These are phyloP conservation scores for Anodontia alba DNA, from an alignment of 2,888 invertebrate genomes.

Conservation along the genomic window DNA sequence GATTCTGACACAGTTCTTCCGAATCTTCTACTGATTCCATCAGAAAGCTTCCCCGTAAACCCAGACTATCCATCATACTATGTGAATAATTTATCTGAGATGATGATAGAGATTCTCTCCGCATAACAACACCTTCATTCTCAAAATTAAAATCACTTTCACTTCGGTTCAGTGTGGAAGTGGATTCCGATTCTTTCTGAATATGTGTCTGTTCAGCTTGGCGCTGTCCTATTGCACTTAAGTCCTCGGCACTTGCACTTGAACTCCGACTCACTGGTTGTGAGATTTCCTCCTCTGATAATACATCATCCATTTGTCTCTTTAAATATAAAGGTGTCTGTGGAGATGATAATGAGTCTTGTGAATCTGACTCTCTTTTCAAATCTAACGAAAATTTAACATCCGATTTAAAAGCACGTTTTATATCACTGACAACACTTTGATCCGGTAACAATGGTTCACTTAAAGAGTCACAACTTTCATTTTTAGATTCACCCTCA, in stretches of 20 bases:
- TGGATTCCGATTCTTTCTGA: conserved; percentile 26
- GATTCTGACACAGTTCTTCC: conserved; percentile 87
- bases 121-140: conserved; percentile 21
- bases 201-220: conserved; percentile 45
- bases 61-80: conserved; percentile 73
- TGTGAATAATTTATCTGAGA: conserved; percentile 66
- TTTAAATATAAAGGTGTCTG: conserved; percentile 74
- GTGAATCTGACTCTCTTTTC: conserved; percentile 17
- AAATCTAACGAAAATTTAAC: neutral
- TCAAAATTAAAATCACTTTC: conserved; percentile 51
- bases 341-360: conserved; percentile 41
- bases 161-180: conserved; percentile 49
- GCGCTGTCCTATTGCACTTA: conserved; percentile 62
- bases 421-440: neutral
- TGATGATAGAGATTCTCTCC: conserved; percentile 39
- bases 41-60: conserved; percentile 70
- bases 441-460: neutral
- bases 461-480: neutral
- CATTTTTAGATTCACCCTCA: neutral
- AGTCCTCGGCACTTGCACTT: conserved; percentile 79
- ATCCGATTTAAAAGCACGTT: neutral
- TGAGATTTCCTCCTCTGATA: conserved; percentile 69
- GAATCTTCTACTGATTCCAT: conserved; percentile 82
- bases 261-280: conserved; percentile 76
- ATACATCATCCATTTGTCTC: conserved; percentile 64